Evolutionary conservation across 2,797 vertebrate species (phyloP).

Genomic region (Phyllotis vaccarum): DNA sequence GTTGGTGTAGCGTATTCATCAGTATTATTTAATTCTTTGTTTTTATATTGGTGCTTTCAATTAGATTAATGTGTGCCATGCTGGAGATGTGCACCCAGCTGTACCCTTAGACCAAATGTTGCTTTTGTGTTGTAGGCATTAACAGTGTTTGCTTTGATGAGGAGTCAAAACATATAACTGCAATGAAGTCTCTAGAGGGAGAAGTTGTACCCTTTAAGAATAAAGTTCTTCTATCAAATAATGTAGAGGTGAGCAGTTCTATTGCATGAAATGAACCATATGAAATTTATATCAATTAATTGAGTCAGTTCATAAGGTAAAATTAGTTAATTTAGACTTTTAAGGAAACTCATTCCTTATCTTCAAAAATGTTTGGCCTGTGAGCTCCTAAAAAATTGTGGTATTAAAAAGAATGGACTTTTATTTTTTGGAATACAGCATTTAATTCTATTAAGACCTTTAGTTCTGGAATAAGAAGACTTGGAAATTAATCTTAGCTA

Average conservation of each 20-base stretch:
- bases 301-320: slow-evolving; percentile 35
- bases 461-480: slow-evolving; percentile 6
- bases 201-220: slow-evolving; percentile 95
- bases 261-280: slow-evolving; percentile 3
- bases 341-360: neutral
- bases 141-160: slow-evolving; percentile 96
- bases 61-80: neutral
- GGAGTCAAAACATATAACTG: slow-evolving; percentile 93
- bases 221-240: slow-evolving; percentile 92
- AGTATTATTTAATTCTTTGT: neutral
- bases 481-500: slow-evolving; percentile 18
- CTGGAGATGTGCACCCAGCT: neutral
- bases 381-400: slow-evolving; percentile 25
- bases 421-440: slow-evolving; percentile 18
- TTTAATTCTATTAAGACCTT: slow-evolving; percentile 27
- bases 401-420: neutral
- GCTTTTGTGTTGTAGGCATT: slow-evolving; percentile 91
- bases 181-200: slow-evolving; percentile 97
- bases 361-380: slow-evolving; percentile 33
- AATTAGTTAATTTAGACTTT: slow-evolving; percentile 33
- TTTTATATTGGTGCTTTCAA: neutral
- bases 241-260: slow-evolving; percentile 93
- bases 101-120: neutral
- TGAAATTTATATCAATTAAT: slow-evolving; percentile 42
- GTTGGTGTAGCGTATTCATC: neutral